Conservation (phyloP, 2,797 vertebrate genomes). For the Catamblyrhynchus diadema region DNA sequence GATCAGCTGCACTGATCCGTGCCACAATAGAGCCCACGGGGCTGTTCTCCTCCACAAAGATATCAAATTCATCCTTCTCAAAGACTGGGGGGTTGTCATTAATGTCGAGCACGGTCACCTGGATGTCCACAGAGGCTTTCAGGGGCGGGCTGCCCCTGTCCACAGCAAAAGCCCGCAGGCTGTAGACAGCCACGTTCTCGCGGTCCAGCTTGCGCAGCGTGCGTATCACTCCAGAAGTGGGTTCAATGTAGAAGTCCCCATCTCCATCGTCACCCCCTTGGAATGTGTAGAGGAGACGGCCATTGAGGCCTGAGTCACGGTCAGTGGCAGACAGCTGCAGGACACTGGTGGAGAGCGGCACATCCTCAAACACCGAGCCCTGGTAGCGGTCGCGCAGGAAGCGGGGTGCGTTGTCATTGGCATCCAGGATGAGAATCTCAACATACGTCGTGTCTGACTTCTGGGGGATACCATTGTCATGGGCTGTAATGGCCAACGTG, state of each 20-base stretch:
- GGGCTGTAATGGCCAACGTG: slow-evolving; percentile 90
- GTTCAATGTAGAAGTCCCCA: slow-evolving; percentile 92
- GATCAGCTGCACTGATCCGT: slow-evolving; percentile 86
- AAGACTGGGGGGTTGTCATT: slow-evolving; percentile 98
- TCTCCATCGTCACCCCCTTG: slow-evolving; percentile 92
- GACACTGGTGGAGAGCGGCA: slow-evolving; percentile 87
- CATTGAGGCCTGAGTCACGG: slow-evolving; percentile 88
- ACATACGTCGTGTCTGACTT: slow-evolving; percentile 95
- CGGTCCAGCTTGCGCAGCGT: slow-evolving; percentile 90
- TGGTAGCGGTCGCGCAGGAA: slow-evolving; percentile 90
- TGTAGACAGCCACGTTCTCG: slow-evolving; percentile 91
- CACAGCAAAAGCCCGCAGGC: slow-evolving; percentile 87
- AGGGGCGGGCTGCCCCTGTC: slow-evolving; percentile 87
- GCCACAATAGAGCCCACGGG: slow-evolving; percentile 91
- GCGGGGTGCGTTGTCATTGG: slow-evolving; percentile 90
- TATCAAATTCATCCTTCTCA: slow-evolving; percentile 89
- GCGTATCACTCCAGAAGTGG: slow-evolving; percentile 92
- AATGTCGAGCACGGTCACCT: slow-evolving; percentile 89
- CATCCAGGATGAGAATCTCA: slow-evolving; percentile 91
- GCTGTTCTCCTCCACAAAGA: slow-evolving; percentile 92
- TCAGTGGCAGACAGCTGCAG: slow-evolving; percentile 94
- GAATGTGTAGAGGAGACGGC: slow-evolving; percentile 90
- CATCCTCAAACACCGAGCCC: slow-evolving; percentile 89
- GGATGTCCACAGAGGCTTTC: slow-evolving; percentile 86
- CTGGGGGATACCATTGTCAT: slow-evolving; percentile 95